phyloP scores from a whole-genome alignment of 1,140 invertebrate genomes.

The Sycophila sp. region DNA sequence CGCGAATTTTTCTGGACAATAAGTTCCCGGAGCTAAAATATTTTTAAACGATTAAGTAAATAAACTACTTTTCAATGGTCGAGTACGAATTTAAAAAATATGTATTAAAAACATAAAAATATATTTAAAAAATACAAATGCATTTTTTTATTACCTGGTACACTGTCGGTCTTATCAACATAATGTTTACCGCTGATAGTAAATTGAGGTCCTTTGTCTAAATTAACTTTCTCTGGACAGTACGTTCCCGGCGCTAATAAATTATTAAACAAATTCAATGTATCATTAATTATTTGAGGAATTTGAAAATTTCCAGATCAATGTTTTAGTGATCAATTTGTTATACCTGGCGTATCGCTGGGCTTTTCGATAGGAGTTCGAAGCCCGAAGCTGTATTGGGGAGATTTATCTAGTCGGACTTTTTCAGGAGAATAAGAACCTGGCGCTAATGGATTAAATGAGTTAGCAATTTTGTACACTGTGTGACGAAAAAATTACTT shows the following conservation, averaged over 20 bases:
- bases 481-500: too few relatives aligned
- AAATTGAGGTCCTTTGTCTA: conserved; percentile 41
- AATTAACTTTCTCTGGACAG: conserved; percentile 44
- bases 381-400: conserved; percentile 40
- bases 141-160: conserved; percentile 55
- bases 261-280: conserved; percentile 21
- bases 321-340: too few relatives aligned
- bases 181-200: conserved; percentile 48
- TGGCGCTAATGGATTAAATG: too few relatives aligned
- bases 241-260: conserved; percentile 10
- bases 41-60: too few relatives aligned
- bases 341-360: conserved; percentile 63
- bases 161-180: conserved; percentile 42
- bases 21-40: conserved; percentile 58
- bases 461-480: too few relatives aligned
- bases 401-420: conserved; percentile 68
- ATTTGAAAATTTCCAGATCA: too few relatives aligned
- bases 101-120: not conserved
- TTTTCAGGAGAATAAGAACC: conserved; percentile 70
- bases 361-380: conserved; percentile 46
- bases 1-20: conserved; percentile 43
- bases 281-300: too few relatives aligned
- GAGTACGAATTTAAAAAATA: too few relatives aligned
- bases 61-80: too few relatives aligned
- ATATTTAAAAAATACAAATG: not conserved